Evolutionary conservation across 2,797 vertebrate genomes (phyloP), one percentile per base, ranked within the genome.

Genomic region (Falco cherrug): DNA sequence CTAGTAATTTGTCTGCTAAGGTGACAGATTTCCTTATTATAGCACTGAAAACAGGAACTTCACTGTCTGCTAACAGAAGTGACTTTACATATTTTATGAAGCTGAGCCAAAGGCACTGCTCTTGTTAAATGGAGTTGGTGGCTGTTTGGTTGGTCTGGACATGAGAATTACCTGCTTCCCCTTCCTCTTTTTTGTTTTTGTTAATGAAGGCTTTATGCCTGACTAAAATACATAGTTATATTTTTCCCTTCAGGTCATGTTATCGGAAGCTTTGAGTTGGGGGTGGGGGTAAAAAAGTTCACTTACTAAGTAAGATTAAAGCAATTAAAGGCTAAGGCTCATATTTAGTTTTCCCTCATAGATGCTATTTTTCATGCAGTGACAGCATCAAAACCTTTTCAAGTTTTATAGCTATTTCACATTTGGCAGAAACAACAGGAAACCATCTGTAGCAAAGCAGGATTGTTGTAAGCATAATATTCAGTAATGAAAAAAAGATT

Each of bases 341-440:
- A 56, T 85, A 93, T 96, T 96, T 92, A 97, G 95, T 96, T 96
- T 96, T 95, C 95, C 87, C 87, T 93, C 45, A n/a, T 95, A 93
- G 96, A 97, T 95, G 56, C 78, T 68, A 86, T 96, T 97, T 96
- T 93, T 95, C 90, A 84, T 93, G 76, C 87, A 86, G 61, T 89
- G 96, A 97, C 90, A 96, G 79, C 95, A 84, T 89, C 94, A 89
- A 82, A 88, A 93, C 89, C 96, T 89, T 97, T 98, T 98, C 84
- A 97, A 97, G 97, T 98, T 98, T 98, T 96, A 97, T 86, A 97
- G 95, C 90, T 87, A 91, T 96, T 95, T 94, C 84, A 82, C 84
- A 91, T 97, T 96, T 97, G 97, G 96, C 97, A 97, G 94, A 95
- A 98, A 97, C 95, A 96, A 96, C 96, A 98, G 97, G 97, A 98